Base-by-base conservation (phyloP, 2,888 invertebrate genomes). In the Pheosia gnoma region DNA sequence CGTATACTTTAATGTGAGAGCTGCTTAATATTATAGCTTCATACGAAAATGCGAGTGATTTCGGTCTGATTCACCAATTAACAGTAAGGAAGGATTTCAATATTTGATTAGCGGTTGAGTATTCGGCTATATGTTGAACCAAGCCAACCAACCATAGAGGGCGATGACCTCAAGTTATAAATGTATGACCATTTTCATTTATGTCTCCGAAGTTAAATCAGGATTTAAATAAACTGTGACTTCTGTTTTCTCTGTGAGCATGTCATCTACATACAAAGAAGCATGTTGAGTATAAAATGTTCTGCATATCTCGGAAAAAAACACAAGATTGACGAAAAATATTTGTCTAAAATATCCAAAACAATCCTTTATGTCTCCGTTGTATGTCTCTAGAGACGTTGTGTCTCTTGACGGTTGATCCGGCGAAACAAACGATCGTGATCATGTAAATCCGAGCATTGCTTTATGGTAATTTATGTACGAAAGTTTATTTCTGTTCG, bases 391-490 rank as follows among this genome's bases (percentile, higher is more conserved):
- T 25, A 25, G 25, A 25, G 25, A 25, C 25, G 9, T 9, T 43
- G 9, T 8, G 7, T 7, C 41, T 3, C n/a, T 47, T 47, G 3
- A 47, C 47, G 49, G n/a, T 49, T n/a, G 49, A 49, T 49, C 49
- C 10, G 11, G 11, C n/a, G 49, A 13, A 49, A 49, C 13, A 5
- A 13, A 49, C 13, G 1, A 13, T 49, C 49, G 13, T 49, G 49
- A n/a, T 49, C 49, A n/a, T 49, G n/a, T 9, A 49, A 49, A 49
- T 49, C 49, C 25, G 13, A 51, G 8, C 9, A 61, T 59, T 56
- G 25, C 36, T 25, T 55, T 8, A 58, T 57, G 39, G 37, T 61
- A 59, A 66, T 65, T 62, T 58, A 66, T 59, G 45, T 5, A 11
- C 7, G 25, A 43, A 43, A 56, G 61, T 57, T 57, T 63, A 43